Percentiles rank a stretch among this genome's conserved stretches.
Evolutionary conservation across 1,140 invertebrate species (phyloP).

Genomic region (honey bee (Apis mellifera)): DNA sequence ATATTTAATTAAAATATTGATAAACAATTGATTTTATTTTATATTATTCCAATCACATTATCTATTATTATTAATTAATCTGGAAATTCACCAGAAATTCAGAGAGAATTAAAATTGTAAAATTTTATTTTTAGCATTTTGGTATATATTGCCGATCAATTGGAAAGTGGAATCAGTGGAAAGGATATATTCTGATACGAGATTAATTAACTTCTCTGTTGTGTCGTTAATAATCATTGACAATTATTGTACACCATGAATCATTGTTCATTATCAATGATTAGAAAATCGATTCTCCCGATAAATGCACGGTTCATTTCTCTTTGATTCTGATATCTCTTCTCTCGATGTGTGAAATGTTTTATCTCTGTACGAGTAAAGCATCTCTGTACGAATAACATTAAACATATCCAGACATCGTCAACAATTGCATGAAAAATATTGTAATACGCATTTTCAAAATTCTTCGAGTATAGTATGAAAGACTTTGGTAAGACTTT

Average conservation of each 20-base stretch:
- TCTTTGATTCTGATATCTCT: neutral
- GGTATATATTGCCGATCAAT: too few species aligned
- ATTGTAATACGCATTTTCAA: neutral
- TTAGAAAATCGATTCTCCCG: conserved; percentile 1
- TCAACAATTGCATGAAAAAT: neutral
- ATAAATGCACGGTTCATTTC: conserved; percentile 8
- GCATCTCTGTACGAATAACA: neutral
- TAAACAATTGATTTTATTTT: too few species aligned
- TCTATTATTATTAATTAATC: too few species aligned
- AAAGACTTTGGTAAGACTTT: neutral
- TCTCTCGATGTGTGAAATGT: conserved; percentile 13
- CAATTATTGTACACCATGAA: neutral
- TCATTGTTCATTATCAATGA: neutral
- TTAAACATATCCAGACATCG: neutral
- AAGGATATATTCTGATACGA: neutral
- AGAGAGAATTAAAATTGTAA: too few species aligned
- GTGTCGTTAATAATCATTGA: neutral
- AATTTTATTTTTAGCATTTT: too few species aligned
- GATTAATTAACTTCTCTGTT: neutral
- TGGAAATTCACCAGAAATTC: too few species aligned
- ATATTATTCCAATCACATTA: too few species aligned
- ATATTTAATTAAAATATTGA: too few species aligned
- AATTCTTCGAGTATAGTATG: neutral
- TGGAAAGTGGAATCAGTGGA: too few species aligned
- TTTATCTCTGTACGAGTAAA: neutral